phyloP scores from a whole-genome alignment of 2,113 vertebrate species.

The Rhombomys opimus region DNA sequence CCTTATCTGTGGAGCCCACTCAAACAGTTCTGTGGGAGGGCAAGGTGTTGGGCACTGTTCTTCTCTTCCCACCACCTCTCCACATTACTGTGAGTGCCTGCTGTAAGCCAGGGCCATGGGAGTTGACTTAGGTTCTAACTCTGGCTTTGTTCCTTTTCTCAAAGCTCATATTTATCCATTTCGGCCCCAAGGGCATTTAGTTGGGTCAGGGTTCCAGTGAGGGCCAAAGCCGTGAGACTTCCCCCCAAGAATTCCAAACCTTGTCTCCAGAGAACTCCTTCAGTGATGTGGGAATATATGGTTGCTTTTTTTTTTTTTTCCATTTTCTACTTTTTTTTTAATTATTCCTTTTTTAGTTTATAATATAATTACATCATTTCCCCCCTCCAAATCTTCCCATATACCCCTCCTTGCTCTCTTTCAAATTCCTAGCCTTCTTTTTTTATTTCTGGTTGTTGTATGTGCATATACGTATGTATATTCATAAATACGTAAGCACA shows the following conservation, averaged over 20 bases:
- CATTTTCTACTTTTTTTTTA: neutral
- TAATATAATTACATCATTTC: neutral
- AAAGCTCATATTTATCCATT: slow-evolving; percentile 54
- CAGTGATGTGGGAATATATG: neutral
- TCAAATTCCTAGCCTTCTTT: neutral
- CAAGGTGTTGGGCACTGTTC: neutral
- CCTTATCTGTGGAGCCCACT: neutral
- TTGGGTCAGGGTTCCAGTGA: slow-evolving; percentile 21
- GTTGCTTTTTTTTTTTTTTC: neutral
- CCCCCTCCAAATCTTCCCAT: neutral
- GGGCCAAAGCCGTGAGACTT: neutral
- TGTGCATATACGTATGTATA: neutral
- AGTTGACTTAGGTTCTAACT: slow-evolving; percentile 33
- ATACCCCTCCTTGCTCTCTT: neutral
- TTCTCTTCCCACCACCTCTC: neutral
- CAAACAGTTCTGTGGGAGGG: neutral
- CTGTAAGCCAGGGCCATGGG: neutral
- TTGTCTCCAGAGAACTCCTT: neutral
- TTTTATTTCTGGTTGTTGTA: neutral
- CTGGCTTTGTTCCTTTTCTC: slow-evolving; percentile 23
- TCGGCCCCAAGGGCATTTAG: slow-evolving; percentile 19
- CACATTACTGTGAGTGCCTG: neutral
- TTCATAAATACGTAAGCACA: neutral
- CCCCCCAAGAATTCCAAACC: neutral
- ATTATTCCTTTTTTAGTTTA: neutral